Percentiles rank a stretch among this genome's conserved stretches.
Conservation (phyloP, 2,113 vertebrate genomes). For the Casuarius casuarius region DNA sequence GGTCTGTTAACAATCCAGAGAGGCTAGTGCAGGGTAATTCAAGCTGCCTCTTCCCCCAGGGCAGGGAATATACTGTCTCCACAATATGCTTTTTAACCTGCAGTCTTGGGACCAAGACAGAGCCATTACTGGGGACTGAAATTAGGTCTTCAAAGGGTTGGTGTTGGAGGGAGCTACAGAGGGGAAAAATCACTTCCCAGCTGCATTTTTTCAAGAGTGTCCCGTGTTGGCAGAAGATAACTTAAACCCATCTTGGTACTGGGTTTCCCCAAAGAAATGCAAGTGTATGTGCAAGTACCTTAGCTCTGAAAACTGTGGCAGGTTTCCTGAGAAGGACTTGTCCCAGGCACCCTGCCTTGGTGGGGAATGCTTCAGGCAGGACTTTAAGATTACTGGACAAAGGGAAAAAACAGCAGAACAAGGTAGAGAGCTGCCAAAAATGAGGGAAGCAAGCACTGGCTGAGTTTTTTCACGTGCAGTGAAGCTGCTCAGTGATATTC, state of each 20-base stretch:
- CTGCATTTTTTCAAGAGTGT: background rate
- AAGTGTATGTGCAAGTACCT: background rate
- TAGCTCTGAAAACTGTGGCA: background rate
- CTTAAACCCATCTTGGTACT: background rate
- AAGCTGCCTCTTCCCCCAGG: background rate
- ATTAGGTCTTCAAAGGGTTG: background rate
- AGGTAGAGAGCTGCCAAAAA: background rate
- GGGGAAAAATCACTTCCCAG: constrained; percentile 12
- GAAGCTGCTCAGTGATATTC: background rate
- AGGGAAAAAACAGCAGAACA: constrained; percentile 17
- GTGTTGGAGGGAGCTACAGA: background rate
- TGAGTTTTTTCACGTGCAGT: background rate
- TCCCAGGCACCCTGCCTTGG: background rate
- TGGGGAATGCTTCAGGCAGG: background rate
- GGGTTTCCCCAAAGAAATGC: background rate
- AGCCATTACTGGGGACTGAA: background rate
- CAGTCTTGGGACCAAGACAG: background rate
- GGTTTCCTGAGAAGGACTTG: background rate
- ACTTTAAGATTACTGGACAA: background rate
- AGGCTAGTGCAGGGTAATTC: background rate
- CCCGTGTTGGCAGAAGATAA: background rate
- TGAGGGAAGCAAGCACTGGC: background rate
- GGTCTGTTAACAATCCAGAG: background rate
- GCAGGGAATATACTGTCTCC: background rate
- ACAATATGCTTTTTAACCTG: background rate